Evolutionary conservation across 2,113 vertebrate genomes (phyloP).

Genomic region (Hypocryptadius cinnamomeus): DNA sequence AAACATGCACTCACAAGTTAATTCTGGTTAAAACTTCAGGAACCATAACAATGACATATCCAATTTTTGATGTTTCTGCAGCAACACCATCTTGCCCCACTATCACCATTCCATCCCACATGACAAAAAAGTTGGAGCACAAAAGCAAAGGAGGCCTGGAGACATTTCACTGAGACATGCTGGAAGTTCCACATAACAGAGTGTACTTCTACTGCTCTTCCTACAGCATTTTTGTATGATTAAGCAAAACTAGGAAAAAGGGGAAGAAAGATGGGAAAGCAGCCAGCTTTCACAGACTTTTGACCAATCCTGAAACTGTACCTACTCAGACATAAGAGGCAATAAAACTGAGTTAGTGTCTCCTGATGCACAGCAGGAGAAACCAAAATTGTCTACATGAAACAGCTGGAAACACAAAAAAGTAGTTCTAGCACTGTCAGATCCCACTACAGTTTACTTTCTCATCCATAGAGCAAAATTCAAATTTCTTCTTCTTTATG

Average conservation of each 20-base stretch:
- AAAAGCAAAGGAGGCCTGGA: neutral
- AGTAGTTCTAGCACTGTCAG: neutral
- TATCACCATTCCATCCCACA: neutral
- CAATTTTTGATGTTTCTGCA: neutral
- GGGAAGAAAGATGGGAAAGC: neutral
- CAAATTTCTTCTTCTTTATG: neutral
- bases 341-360: neutral
- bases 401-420: neutral
- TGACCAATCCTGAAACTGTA: neutral
- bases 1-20: neutral
- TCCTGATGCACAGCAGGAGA: slow-evolving; percentile 2
- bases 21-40: neutral
- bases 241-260: neutral
- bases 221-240: neutral
- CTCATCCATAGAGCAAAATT: neutral
- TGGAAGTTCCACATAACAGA: neutral
- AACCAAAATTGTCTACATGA: neutral
- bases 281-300: neutral
- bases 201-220: too few relatives aligned
- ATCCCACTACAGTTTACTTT: neutral
- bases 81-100: neutral
- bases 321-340: neutral
- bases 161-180: neutral
- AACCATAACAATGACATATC: neutral
- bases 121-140: neutral